These are phyloP conservation scores for Eulemur albifrons DNA, from an alignment of 2,797 vertebrate genomes.

Conservation along the genomic window DNA sequence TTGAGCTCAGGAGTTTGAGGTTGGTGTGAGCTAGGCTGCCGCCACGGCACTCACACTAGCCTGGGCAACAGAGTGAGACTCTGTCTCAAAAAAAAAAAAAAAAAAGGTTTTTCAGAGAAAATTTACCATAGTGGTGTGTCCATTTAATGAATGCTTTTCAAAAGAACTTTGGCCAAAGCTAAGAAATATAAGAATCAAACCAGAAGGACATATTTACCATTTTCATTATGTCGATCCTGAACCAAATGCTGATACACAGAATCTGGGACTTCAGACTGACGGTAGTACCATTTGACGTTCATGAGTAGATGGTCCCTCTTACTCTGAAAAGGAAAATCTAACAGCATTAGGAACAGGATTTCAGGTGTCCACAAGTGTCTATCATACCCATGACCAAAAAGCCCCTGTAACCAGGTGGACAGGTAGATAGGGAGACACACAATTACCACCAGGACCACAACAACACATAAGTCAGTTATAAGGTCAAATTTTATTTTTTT, in stretches of 20 bases:
- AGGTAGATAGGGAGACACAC: background rate
- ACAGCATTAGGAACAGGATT: slow-evolving; percentile 74
- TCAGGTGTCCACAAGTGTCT: background rate
- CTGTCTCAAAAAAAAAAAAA: no score
- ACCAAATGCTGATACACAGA: slow-evolving; percentile 99
- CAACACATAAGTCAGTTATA: background rate
- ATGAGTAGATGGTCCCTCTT: slow-evolving; percentile 99
- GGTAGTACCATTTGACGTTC: slow-evolving; percentile 99
- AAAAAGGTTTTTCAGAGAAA: no score
- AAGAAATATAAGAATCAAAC: background rate
- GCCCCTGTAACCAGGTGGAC: background rate
- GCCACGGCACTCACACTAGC: no score
- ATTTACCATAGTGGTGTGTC: background rate
- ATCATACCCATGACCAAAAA: slow-evolving; percentile 60
- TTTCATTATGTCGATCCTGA: slow-evolving; percentile 99
- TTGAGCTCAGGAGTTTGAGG: no score
- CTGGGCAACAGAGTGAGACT: no score
- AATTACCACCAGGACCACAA: background rate
- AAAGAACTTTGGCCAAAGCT: background rate
- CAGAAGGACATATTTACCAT: slow-evolving; percentile 87
- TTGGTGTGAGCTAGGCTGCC: no score
- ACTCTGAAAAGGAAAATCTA: slow-evolving; percentile 91
- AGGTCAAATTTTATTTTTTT: background rate
- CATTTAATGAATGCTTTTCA: background rate
- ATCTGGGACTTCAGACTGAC: slow-evolving; percentile 99